phyloP scores from a whole-genome alignment of 2,113 vertebrate genomes.

The Apteryx mantelli region DNA sequence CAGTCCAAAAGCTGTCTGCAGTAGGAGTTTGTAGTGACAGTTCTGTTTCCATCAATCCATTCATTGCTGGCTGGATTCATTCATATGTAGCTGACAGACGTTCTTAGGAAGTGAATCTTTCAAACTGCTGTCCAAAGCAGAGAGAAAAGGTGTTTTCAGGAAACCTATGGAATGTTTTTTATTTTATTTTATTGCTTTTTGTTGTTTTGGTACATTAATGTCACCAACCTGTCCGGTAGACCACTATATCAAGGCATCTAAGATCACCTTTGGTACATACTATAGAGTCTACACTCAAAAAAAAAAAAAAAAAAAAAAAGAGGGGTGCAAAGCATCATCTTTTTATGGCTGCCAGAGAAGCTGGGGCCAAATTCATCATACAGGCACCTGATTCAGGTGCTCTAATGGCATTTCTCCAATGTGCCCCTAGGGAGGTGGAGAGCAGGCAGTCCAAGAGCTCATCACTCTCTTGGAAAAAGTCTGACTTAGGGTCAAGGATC shows the following conservation, averaged over 20 bases:
- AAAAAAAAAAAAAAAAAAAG: background rate
- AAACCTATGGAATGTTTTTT: background rate
- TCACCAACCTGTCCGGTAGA: background rate
- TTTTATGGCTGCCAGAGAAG: background rate
- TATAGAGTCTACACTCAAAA: background rate
- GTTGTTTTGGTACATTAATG: background rate
- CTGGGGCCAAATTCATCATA: fast-evolving
- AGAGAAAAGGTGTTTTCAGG: background rate
- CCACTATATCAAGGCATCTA: background rate
- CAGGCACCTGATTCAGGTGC: background rate
- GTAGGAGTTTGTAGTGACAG: background rate
- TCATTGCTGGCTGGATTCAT: background rate
- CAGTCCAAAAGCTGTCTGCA: background rate
- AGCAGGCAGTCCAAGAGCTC: background rate
- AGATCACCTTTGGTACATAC: background rate
- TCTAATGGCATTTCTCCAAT: background rate
- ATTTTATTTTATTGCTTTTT: too few species aligned
- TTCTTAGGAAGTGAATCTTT: background rate
- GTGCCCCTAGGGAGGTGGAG: background rate
- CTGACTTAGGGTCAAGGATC: background rate
- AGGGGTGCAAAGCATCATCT: background rate
- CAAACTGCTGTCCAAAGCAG: background rate
- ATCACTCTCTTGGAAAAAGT: background rate
- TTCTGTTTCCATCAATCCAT: background rate
- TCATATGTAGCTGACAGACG: background rate